Evolutionary conservation across 2,113 vertebrate species (phyloP).

Genomic region (Lepus europaeus): DNA sequence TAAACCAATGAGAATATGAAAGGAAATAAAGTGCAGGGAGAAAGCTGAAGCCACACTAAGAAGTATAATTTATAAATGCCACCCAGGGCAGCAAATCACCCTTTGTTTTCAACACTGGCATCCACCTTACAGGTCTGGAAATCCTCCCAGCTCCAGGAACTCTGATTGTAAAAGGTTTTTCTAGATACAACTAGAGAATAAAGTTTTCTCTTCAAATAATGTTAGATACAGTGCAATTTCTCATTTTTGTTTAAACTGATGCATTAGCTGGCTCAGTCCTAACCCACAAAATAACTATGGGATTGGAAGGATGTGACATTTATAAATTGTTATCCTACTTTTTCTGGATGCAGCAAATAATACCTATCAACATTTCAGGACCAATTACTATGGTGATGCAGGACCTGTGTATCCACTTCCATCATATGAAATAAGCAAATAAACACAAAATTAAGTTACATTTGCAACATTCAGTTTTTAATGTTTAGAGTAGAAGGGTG

Average conservation of each 20-base stretch:
- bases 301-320: not conserved
- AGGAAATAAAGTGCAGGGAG: not conserved
- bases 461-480: slow-evolving; percentile 12
- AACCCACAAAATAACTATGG: not conserved
- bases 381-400: not conserved
- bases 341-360: not conserved
- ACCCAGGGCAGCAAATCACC: not conserved
- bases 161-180: not conserved
- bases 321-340: not conserved
- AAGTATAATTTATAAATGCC: not conserved
- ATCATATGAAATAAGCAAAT: not conserved
- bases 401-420: not conserved
- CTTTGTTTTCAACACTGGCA: not conserved
- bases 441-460: not conserved
- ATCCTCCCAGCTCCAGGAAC: not conserved
- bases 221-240: not conserved
- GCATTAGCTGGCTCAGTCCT: not conserved
- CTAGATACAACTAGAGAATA: not conserved
- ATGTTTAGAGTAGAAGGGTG: not conserved
- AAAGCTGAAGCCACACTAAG: not conserved
- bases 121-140: not conserved
- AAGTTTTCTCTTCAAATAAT: slow-evolving; percentile 36
- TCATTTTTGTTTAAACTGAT: slow-evolving; percentile 28
- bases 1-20: not conserved
- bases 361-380: slow-evolving; percentile 16